Evolutionary conservation across 2,113 vertebrate species (phyloP).

Genomic region (Eupsittula cactorum): DNA sequence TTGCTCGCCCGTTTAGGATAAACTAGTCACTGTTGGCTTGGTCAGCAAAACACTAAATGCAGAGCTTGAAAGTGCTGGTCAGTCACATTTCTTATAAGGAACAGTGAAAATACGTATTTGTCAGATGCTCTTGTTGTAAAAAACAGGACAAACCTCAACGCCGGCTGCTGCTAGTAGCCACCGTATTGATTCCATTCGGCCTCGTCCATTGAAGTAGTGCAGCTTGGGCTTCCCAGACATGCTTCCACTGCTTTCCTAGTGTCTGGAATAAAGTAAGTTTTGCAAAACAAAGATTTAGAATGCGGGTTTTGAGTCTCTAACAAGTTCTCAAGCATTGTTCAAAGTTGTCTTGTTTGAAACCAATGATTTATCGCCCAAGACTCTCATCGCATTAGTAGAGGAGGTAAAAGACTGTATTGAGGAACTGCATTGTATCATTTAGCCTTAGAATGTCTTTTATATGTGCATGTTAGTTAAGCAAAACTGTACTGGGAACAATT

Average conservation of each 20-base stretch:
- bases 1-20: not conserved
- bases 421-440: not conserved
- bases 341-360: not conserved
- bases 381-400: not conserved
- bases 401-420: not conserved
- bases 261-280: not conserved
- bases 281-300: not conserved
- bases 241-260: not conserved
- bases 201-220: slow-evolving; percentile 80
- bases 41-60: not conserved
- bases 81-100: not conserved
- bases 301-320: not conserved
- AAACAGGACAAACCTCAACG: slow-evolving; percentile 73
- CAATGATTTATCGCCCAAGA: not conserved
- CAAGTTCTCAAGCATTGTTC: not conserved
- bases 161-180: slow-evolving; percentile 82
- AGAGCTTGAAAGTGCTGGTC: not conserved
- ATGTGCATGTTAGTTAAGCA: not conserved
- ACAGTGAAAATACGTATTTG: not conserved
- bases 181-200: slow-evolving; percentile 83
- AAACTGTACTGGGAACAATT: not conserved
- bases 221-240: slow-evolving; percentile 81
- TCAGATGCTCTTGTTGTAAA: not conserved
- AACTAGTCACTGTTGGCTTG: not conserved
- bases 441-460: not conserved